Evolutionary conservation across 2,797 vertebrate genomes (phyloP).

Genomic region (Poeciliopsis paucimaculata): DNA sequence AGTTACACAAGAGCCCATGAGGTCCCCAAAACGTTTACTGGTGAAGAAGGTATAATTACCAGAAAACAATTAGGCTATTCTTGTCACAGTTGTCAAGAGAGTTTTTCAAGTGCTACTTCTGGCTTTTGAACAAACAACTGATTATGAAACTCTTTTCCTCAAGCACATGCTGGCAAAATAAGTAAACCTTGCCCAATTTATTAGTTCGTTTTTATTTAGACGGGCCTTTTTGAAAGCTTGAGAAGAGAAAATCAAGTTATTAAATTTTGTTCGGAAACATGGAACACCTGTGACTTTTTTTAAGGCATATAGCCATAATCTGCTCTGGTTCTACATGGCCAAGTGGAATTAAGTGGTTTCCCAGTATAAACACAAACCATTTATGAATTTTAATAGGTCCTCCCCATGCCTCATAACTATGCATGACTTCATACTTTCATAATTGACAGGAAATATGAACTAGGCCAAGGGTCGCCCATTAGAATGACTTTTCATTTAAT

Average conservation of each 20-base stretch:
- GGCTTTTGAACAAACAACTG: slow-evolving; percentile 69
- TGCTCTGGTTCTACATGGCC: slow-evolving; percentile 81
- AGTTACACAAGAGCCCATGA: slow-evolving; percentile 81
- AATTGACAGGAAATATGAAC: slow-evolving; percentile 99
- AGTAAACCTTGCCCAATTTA: slow-evolving; percentile 20
- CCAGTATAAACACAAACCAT: slow-evolving; percentile 93
- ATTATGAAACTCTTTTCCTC: slow-evolving; percentile 34
- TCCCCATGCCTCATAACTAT: slow-evolving; percentile 97
- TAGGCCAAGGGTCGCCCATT: slow-evolving; percentile 97
- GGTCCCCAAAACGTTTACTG: slow-evolving; percentile 79
- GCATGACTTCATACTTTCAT: slow-evolving; percentile 97
- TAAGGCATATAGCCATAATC: slow-evolving; percentile 50
- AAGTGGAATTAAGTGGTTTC: slow-evolving; percentile 79
- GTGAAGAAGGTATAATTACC: slow-evolving; percentile 83
- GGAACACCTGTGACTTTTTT: slow-evolving; percentile 46
- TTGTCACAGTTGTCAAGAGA: slow-evolving; percentile 55
- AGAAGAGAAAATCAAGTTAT: slow-evolving; percentile 25
- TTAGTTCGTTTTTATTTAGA: slow-evolving; percentile 2
- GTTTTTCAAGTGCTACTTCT: slow-evolving; percentile 59
- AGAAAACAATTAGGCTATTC: slow-evolving; percentile 82
- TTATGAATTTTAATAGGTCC: slow-evolving; percentile 96
- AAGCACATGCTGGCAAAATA: slow-evolving; percentile 27
- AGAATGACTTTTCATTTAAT: slow-evolving; percentile 99
- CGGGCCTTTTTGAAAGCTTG: not conserved
- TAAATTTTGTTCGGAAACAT: slow-evolving; percentile 27